Evolutionary conservation across 1,140 invertebrate genomes (phyloP), one percentile per base, ranked within the genome.

Genomic region (Hormaphis cornu): DNA sequence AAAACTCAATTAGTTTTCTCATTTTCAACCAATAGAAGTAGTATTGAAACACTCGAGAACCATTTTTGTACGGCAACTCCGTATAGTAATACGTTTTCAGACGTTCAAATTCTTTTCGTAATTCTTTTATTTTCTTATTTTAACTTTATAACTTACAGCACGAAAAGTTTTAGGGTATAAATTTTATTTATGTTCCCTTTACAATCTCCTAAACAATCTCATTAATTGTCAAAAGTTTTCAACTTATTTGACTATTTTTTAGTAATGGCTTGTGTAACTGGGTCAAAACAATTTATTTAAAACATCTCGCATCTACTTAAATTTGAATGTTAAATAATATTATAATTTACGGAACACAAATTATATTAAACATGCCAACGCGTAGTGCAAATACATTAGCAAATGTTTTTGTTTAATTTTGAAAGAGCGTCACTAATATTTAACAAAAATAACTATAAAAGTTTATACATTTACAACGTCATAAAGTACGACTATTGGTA

Each of bases 91-190:
- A 63, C 35, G 46, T 63, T 63, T 63, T 46, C 40, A 46, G n/a
- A 20, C 40, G 22, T 63, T 61, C 40, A 20, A 20, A 30, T 61
- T 46, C 26, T 46, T 46, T n/a, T 30, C 16, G 37, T 28, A 63
- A 46, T 63, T 63, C 58, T 63, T 63, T 63, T 42, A 63, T 63
- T 63, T 42, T 63, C 37, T 63, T 46, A 46, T 63, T 58, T 63
- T 44, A 63, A 63, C 40, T 63, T 63, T 63, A 63, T 63, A 63
- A 63, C 24, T 46, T 63, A 16, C 28, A 30, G 42, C 24, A n/a
- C 28, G 6, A 63, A 40, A 63, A 63, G 40, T 46, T 63, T 44
- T 18, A 46, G 46, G 58, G 46, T 63, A 63, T 63, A 63, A 63
- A 63, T 46, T 30, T 44, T 63, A 58, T 58, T 58, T 58, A 58